Evolutionary conservation across 2,113 vertebrate species (phyloP).

Genomic region (Ptilonorhynchus violaceus): DNA sequence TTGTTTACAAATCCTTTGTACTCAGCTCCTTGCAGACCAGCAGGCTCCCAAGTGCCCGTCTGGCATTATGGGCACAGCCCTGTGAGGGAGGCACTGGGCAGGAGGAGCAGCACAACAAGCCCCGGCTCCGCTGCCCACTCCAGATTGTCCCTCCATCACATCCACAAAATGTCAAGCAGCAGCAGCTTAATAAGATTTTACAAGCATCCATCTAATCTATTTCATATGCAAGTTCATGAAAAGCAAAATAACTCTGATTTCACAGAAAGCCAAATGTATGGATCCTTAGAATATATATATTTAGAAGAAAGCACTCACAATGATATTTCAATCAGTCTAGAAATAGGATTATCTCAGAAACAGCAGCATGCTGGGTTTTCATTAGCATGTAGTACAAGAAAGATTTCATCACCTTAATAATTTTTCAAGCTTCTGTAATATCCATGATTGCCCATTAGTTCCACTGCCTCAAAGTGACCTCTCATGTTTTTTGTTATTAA

Average conservation of each 20-base stretch:
- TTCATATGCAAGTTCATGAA: neutral
- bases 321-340: slow-evolving; percentile 28
- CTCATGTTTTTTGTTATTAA: neutral
- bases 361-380: slow-evolving; percentile 30
- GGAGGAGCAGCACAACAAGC: neutral
- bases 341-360: slow-evolving; percentile 11
- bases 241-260: neutral
- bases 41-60: fast-evolving
- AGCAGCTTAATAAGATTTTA: neutral
- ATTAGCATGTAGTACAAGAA: slow-evolving; percentile 27
- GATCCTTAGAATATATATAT: neutral
- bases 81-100: neutral
- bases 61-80: neutral
- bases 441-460: slow-evolving; percentile 38
- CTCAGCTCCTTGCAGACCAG: neutral
- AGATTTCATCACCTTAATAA: slow-evolving; percentile 54
- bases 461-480: slow-evolving; percentile 34
- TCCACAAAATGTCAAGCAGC: neutral
- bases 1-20: neutral
- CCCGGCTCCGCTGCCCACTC: neutral
- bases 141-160: neutral
- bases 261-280: neutral
- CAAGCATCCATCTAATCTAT: neutral
- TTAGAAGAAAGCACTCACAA: neutral
- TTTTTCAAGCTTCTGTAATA: slow-evolving; percentile 40